Conservation (phyloP, 1,140 invertebrate genomes). For the Caligus rogercresseyi region DNA sequence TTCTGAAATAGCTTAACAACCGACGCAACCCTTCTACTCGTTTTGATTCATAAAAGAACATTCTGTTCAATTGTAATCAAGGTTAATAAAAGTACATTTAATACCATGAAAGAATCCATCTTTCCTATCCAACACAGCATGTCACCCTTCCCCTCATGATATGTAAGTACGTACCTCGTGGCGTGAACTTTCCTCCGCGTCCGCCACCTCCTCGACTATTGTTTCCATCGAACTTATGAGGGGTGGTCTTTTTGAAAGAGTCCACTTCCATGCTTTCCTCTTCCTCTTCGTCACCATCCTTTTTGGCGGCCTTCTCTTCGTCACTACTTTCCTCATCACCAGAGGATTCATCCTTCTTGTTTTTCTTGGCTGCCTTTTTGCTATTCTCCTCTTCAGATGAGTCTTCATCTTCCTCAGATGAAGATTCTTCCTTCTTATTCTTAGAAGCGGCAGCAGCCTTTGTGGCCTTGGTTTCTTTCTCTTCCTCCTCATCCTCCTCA, state of each 20-base stretch:
- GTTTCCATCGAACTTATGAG: background rate
- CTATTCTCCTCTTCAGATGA: background rate
- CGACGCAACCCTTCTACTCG: too few relatives aligned
- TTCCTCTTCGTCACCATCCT: background rate
- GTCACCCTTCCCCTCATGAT: too few relatives aligned
- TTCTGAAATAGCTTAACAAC: too few relatives aligned
- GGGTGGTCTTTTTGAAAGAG: too few relatives aligned
- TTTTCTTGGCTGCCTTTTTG: background rate
- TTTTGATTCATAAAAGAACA: too few relatives aligned
- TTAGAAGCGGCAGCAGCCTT: conserved; percentile 23
- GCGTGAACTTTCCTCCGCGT: background rate
- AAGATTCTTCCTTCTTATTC: conserved; percentile 8
- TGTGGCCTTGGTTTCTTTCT: background rate
- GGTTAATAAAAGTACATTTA: too few relatives aligned
- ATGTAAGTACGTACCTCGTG: background rate
- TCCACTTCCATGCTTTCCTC: too few relatives aligned
- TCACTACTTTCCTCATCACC: conserved; percentile 9
- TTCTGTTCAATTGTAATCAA: too few relatives aligned
- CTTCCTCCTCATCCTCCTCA: conserved; percentile 14
- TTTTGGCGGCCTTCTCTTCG: background rate
- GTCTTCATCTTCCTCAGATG: conserved; percentile 2
- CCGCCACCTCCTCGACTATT: background rate
- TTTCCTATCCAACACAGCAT: too few relatives aligned
- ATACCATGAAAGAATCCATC: too few relatives aligned
- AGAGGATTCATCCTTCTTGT: background rate